Evolutionary conservation across 2,888 invertebrate species (phyloP).

Genomic region (Sussaba pulchella): DNA sequence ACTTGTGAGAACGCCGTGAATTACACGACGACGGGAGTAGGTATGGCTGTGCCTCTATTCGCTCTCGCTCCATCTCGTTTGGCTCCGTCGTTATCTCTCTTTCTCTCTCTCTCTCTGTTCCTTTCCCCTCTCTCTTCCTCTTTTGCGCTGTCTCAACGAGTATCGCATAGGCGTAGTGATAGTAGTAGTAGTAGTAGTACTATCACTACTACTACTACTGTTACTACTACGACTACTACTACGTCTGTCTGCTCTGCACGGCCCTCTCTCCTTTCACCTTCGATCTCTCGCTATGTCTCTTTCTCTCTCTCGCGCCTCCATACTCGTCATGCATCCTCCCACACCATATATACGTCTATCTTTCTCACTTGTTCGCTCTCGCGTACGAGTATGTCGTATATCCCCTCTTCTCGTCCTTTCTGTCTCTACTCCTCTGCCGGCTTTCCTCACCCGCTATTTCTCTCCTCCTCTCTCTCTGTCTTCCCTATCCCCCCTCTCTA

Average conservation of each 20-base stretch:
- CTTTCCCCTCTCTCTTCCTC: neutral
- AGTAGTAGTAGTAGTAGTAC: neutral
- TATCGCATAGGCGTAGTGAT: slow-evolving; percentile 11
- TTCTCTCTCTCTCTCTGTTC: slow-evolving; percentile 18
- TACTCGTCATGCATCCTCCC: slow-evolving; percentile 43
- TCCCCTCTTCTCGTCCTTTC: neutral
- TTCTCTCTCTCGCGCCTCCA: slow-evolving; percentile 41
- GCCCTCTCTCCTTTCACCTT: slow-evolving; percentile 51
- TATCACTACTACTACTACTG: slow-evolving; percentile 14
- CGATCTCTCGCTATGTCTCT: slow-evolving; percentile 54
- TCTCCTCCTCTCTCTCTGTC: neutral
- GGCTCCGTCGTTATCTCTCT: neutral
- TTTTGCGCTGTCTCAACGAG: slow-evolving; percentile 2
- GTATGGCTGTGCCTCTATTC: slow-evolving; percentile 35
- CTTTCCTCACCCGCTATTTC: slow-evolving; percentile 8
- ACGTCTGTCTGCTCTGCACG: slow-evolving; percentile 50
- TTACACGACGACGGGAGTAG: slow-evolving; percentile 20
- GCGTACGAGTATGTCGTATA: slow-evolving; percentile 2
- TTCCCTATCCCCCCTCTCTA: no score
- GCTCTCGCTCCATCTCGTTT: slow-evolving; percentile 34
- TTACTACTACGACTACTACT: slow-evolving; percentile 46
- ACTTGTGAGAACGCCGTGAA: slow-evolving; percentile 26
- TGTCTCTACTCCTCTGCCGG: slow-evolving; percentile 4
- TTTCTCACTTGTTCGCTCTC: slow-evolving; percentile 1
- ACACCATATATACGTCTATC: slow-evolving; percentile 33